Evolutionary conservation across 2,888 invertebrate genomes (phyloP).

Genomic region (Sesamia inferens): DNA sequence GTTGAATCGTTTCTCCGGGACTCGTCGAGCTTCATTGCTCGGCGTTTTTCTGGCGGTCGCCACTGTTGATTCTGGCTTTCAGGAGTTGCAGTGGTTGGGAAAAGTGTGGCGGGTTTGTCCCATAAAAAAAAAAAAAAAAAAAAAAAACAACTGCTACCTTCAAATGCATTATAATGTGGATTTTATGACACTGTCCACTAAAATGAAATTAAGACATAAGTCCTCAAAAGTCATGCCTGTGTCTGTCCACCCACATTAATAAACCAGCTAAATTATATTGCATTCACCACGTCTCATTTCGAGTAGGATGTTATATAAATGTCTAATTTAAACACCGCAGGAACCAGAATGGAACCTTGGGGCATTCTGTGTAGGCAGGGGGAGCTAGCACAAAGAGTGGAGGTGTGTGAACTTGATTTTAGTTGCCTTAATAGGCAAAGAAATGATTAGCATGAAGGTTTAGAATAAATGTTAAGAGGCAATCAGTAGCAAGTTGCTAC

Average conservation of each 20-base stretch:
- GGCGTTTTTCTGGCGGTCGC: no score
- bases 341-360: constrained; percentile 77
- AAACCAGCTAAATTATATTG: constrained; percentile 64
- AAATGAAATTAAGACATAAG: constrained; percentile 18
- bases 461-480: background rate
- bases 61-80: no score
- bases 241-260: constrained; percentile 72
- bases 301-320: constrained; percentile 67
- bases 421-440: background rate
- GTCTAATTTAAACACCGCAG: constrained; percentile 71
- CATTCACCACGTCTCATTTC: constrained; percentile 57
- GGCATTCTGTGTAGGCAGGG: constrained; percentile 74
- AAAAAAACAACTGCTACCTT: constrained; percentile 1
- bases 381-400: constrained; percentile 23
- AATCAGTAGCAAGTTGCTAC: background rate
- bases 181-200: constrained; percentile 6
- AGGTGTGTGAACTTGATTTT: constrained; percentile 24
- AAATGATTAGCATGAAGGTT: background rate
- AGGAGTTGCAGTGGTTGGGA: no score
- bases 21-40: no score
- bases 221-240: constrained; percentile 56
- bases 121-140: no score
- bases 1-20: no score
- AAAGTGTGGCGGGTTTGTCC: no score
- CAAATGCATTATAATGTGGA: background rate